phyloP scores from a whole-genome alignment of 1,140 invertebrate species.

The Philotrypesis tridentata region DNA sequence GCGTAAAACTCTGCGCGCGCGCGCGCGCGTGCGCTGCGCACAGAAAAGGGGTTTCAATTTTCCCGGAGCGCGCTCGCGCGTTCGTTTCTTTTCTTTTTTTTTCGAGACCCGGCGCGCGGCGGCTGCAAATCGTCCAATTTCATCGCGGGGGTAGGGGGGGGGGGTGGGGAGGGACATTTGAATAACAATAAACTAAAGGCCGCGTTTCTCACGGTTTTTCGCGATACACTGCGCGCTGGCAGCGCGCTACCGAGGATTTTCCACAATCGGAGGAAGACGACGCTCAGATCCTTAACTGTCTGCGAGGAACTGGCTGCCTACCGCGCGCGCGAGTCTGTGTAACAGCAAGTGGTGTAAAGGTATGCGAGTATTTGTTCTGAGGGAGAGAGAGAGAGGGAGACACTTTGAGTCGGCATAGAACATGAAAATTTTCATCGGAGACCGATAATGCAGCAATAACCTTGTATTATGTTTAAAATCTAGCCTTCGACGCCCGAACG shows the following conservation, averaged over 20 bases:
- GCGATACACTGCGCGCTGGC: constrained; percentile 1
- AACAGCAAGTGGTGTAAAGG: too few species aligned
- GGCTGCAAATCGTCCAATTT: constrained; percentile 34
- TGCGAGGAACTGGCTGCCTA: neutral
- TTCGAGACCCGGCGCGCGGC: neutral
- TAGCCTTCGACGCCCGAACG: too few species aligned
- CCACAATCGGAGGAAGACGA: constrained; percentile 25
- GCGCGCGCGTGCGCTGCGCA: too few species aligned
- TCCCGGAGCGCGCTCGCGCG: constrained; percentile 17
- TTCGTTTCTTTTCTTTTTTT: neutral
- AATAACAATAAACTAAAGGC: constrained; percentile 35
- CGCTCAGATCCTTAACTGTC: constrained; percentile 1
- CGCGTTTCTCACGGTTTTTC: constrained; percentile 14
- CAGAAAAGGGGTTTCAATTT: constrained; percentile 41
- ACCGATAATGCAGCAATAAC: too few species aligned
- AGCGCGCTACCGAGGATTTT: constrained; percentile 16
- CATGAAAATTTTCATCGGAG: too few species aligned
- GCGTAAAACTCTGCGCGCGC: neutral
- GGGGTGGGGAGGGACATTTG: constrained; percentile 41
- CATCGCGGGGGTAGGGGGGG: constrained; percentile 9
- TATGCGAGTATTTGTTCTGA: neutral
- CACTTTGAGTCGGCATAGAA: too few species aligned
- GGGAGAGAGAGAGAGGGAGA: too few species aligned
- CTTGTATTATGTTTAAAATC: too few species aligned
- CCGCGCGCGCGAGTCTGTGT: neutral